Base-by-base conservation (phyloP, 2,888 invertebrate species). In the Protula sp. region DNA sequence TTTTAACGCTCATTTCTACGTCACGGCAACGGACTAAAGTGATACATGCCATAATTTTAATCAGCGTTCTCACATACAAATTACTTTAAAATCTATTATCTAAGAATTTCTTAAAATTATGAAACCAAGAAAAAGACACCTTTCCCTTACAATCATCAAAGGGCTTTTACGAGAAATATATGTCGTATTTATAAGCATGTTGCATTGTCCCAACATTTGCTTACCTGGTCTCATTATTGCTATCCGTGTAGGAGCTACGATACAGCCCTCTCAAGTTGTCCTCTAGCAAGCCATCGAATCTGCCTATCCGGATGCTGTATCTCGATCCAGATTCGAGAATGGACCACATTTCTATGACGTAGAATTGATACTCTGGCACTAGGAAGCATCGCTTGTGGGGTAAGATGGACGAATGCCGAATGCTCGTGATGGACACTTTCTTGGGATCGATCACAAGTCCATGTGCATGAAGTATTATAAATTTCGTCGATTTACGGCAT, bases 191-290 rank as follows among this genome's bases (percentile, higher is more conserved):
- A n/a, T n/a, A n/a, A n/a, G n/a, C n/a, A n/a, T n/a, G n/a, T n/a
- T n/a, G n/a, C n/a, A n/a, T n/a, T n/a, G n/a, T n/a, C n/a, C n/a
- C n/a, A n/a, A n/a, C n/a, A n/a, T n/a, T n/a, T n/a, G n/a, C 66
- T 53, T 48, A 67, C 68, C 62, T 62, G 30, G 57, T 55, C 24
- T 50, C 57, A 38, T 61, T 65, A 19, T 65, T 47, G 22, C 29
- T 22, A 47, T 62, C 56, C 56, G 63, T 63, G 59, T 68, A 68
- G 22, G 54, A 60, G 54, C 68, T 68, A 9, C 62, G 30, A 61
- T 68, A 68, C 27, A 68, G 61, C 19, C 67, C 68, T 22, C 64
- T 51, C 24, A 67, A 57, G 56, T 67, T 67, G 29, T 67, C 65
- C 28, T 56, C 45, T 9, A 68, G 50, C 5, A 30, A 27, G 3